Evolutionary conservation across 2,888 invertebrate species (phyloP).

Genomic region (Willowsia nigromaculata): DNA sequence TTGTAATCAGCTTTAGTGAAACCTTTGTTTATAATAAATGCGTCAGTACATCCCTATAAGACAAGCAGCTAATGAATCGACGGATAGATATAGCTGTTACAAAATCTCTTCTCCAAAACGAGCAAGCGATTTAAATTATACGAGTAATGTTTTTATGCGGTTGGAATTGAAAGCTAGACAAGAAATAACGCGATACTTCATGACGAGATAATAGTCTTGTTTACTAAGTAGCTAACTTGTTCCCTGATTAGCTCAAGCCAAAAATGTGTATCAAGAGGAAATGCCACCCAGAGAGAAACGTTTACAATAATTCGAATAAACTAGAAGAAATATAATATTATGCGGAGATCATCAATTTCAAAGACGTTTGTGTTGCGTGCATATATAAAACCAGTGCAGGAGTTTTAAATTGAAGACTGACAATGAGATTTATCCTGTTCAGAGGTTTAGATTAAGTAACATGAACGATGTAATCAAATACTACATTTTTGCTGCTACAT

Average conservation of each 20-base stretch:
- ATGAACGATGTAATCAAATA: not conserved
- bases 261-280: not conserved
- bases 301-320: not conserved
- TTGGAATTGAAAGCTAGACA: not conserved
- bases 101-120: not conserved
- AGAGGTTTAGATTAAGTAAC: no score
- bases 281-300: not conserved
- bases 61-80: no score
- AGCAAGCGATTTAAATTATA: not conserved
- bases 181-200: not conserved
- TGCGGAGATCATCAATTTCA: not conserved
- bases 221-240: not conserved
- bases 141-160: not conserved
- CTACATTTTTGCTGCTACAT: not conserved
- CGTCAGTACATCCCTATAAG: no score
- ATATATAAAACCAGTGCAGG: not conserved
- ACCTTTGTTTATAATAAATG: no score
- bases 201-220: not conserved
- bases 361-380: not conserved
- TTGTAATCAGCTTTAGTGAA: no score
- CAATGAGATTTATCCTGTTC: no score
- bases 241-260: not conserved
- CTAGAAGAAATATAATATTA: no score
- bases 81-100: no score
- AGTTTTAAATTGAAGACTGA: not conserved